Evolutionary conservation across 2,797 vertebrate species (phyloP), one percentile per base, ranked within the genome.

Genomic region (Tenualosa thibaudeaui): DNA sequence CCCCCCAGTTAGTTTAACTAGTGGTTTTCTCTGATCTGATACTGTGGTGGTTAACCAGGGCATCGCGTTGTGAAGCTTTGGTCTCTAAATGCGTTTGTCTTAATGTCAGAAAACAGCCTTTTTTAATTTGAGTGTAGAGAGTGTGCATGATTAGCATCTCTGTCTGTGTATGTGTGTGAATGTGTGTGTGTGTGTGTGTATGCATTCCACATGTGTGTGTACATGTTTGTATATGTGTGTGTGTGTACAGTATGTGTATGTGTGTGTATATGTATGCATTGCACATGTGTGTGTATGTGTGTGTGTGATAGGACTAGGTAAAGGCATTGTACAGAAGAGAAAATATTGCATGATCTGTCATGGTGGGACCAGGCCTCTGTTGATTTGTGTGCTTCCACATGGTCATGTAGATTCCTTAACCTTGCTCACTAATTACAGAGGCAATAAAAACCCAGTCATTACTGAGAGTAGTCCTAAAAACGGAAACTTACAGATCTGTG

Each of bases 341-440:
- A 31, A 31, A 31, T 31, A 71, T 51, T 51, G 50, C 65, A 71
- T 31, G 10, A 37, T 71, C 10, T 71, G 65, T 87, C 88, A 83
- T 81, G 58, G 83, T 37, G 3, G 51, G 83, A 84, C 37, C 60
- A 13, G 8, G 84, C 81, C 10, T 78, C 62, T 68, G 87, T 88
- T 87, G 90, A 90, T 89, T 7, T 7, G 46, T 56, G 15, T 75
- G 83, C 87, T 81, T 81, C 82, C 26, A 31, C 31, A 49, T 51
- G 71, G 56, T 68, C 78, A 56, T 84, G 26, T 82, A 58, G 82
- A 86, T 90, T 81, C 68, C 31, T 75, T 75, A 75, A 75, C 37
- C 68, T 75, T 75, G 68, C 68, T 40, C 3, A 43, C 68, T 75
- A 7, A 37, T 75, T 40, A 75, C 31, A 17, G 68, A 75, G 17